phyloP scores from a whole-genome alignment of 2,888 invertebrate species.

The Nephrotoma guestfalica region DNA sequence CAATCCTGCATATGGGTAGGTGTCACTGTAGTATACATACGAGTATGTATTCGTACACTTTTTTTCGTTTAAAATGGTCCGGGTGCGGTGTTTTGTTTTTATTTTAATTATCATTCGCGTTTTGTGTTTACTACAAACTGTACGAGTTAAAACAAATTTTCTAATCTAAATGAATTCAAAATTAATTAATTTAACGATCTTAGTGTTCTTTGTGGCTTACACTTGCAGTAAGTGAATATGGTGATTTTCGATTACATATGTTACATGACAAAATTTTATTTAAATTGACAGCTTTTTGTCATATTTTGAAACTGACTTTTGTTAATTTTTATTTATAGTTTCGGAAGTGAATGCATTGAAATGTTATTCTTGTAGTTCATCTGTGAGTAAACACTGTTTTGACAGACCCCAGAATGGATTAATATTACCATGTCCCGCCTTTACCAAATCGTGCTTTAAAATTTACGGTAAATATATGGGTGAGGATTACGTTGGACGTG shows the following conservation, averaged over 20 bases:
- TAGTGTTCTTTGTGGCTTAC: neutral
- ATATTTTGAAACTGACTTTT: neutral
- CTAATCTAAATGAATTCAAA: neutral
- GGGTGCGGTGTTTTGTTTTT: neutral
- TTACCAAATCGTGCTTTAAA: neutral
- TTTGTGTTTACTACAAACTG: neutral
- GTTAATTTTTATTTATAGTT: neutral
- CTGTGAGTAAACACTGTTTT: neutral
- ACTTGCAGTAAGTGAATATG: neutral
- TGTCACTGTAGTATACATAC: too few relatives aligned
- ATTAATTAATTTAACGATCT: neutral
- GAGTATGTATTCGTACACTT: too few relatives aligned
- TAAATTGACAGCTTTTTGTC: too few relatives aligned
- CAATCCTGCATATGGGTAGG: too few relatives aligned
- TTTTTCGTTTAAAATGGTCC: too few relatives aligned
- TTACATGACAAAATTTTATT: too few relatives aligned
- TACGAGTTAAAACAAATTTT: too few relatives aligned
- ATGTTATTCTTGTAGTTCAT: neutral
- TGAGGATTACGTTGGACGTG: neutral
- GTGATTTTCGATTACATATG: too few relatives aligned
- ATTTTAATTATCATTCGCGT: neutral
- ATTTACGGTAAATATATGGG: neutral
- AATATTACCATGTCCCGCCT: neutral
- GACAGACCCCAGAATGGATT: neutral
- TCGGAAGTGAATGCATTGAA: neutral